Conservation (phyloP, 2,797 vertebrate genomes). For the Gouania willdenowi region DNA sequence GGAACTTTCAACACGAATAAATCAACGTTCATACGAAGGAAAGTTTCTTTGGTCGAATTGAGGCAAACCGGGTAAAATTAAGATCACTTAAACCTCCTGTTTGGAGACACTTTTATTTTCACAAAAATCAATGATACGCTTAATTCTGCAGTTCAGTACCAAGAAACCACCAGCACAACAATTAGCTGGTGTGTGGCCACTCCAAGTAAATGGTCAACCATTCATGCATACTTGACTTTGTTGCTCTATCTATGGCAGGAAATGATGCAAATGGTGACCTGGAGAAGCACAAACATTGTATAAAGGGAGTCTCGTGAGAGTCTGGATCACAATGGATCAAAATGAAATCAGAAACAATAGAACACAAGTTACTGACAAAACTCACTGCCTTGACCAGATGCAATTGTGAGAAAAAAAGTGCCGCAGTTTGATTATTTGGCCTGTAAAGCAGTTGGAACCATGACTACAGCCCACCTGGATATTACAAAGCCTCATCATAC, state of each 20-base stretch:
- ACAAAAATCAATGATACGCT: slow-evolving; percentile 43
- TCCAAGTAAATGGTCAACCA: slow-evolving; percentile 46
- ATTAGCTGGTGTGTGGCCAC: slow-evolving; percentile 22
- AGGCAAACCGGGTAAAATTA: slow-evolving; percentile 45
- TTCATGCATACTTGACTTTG: slow-evolving; percentile 58
- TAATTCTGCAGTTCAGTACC: slow-evolving; percentile 40
- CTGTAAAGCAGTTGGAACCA: slow-evolving; percentile 62
- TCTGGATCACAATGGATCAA: slow-evolving; percentile 80
- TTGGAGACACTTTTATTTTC: slow-evolving; percentile 28
- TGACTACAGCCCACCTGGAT: slow-evolving; percentile 75
- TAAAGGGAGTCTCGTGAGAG: slow-evolving; percentile 67
- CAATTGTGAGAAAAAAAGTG: slow-evolving; percentile 54
- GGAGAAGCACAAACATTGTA: slow-evolving; percentile 66
- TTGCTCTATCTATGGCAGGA: slow-evolving; percentile 71
- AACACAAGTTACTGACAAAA: slow-evolving; percentile 63
- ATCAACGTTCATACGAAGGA: slow-evolving; percentile 28
- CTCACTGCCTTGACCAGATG: slow-evolving; percentile 70
- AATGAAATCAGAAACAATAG: slow-evolving; percentile 74
- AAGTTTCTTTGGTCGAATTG: slow-evolving; percentile 2
- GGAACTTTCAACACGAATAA: slow-evolving; percentile 32
- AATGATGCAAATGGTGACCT: slow-evolving; percentile 73
- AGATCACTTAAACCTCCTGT: slow-evolving; percentile 21
- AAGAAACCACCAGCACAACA: slow-evolving; percentile 39
- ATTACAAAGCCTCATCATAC: slow-evolving; percentile 60
- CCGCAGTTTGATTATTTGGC: slow-evolving; percentile 69